phyloP scores from a whole-genome alignment of 2,888 invertebrate genomes.

The Drosophila diplacantha region DNA sequence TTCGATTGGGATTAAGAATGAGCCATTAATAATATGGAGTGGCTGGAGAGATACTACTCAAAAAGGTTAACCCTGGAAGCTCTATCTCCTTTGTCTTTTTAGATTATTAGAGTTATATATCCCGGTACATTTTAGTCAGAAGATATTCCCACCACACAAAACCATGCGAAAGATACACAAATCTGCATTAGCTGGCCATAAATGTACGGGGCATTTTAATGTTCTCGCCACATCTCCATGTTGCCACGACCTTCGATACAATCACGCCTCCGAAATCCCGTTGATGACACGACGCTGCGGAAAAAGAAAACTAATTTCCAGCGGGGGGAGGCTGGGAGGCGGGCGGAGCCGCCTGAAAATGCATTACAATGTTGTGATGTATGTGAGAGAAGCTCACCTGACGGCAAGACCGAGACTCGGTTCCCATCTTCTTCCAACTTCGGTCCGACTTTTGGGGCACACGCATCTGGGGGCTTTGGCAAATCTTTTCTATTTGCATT shows the following conservation, averaged over 20 bases:
- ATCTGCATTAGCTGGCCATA: conserved; percentile 41
- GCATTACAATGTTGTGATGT: conserved; percentile 67
- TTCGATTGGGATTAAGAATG: neutral
- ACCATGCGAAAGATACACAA: conserved; percentile 39
- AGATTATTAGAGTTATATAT: too few relatives aligned
- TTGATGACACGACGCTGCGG: conserved; percentile 32
- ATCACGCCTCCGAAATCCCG: conserved; percentile 38
- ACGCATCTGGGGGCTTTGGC: conserved; percentile 52
- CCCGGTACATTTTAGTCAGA: too few relatives aligned
- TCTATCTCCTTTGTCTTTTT: too few relatives aligned
- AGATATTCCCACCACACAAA: neutral
- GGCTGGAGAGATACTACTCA: neutral
- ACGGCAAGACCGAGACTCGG: conserved; percentile 28
- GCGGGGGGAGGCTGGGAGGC: neutral
- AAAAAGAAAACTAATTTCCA: conserved; percentile 55
- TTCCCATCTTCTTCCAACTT: conserved; percentile 34
- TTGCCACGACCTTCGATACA: conserved; percentile 40
- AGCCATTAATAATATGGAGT: conserved; percentile 7
- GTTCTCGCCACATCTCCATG: conserved; percentile 34
- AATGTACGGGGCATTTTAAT: conserved; percentile 26
- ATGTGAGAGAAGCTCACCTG: conserved; percentile 41
- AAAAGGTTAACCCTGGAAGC: neutral
- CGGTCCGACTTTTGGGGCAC: conserved; percentile 44
- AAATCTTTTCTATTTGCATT: conserved; percentile 71
- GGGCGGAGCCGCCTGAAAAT: conserved; percentile 39